These are phyloP conservation scores for Leptinotarsa peninsularis DNA, from an alignment of 2,888 invertebrate species.

Conservation along the genomic window DNA sequence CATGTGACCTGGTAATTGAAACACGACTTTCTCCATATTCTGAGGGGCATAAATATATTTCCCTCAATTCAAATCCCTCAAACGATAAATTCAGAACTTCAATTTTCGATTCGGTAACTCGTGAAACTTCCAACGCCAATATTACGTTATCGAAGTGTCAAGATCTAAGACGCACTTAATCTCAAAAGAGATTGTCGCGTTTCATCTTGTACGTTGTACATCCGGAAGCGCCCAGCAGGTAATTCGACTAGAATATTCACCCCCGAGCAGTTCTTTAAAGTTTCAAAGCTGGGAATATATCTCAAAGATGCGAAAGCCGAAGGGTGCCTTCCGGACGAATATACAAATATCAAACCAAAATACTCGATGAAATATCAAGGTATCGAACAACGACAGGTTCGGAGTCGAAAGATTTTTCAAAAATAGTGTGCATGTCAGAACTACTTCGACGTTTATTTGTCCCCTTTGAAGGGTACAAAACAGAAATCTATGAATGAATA, in stretches of 20 bases:
- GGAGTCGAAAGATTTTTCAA: background rate
- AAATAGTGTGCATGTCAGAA: background rate
- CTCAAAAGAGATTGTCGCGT: slow-evolving; percentile 1
- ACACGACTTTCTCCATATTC: too few species aligned
- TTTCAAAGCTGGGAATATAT: slow-evolving; percentile 25
- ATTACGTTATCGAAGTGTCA: slow-evolving; percentile 9
- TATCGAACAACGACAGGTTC: background rate
- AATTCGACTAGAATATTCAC: slow-evolving; percentile 19
- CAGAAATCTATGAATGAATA: too few species aligned
- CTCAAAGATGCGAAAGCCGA: slow-evolving; percentile 17
- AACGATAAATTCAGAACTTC: background rate
- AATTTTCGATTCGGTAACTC: background rate
- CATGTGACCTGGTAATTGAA: too few species aligned
- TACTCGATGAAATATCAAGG: slow-evolving; percentile 13
- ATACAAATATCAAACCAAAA: slow-evolving; percentile 20
- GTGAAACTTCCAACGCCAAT: slow-evolving; percentile 7
- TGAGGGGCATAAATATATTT: background rate
- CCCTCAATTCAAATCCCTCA: background rate
- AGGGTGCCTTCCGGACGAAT: slow-evolving; percentile 1
- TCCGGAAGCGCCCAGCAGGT: slow-evolving; percentile 16
- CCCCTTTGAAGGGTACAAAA: too few species aligned
- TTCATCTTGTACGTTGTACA: slow-evolving; percentile 7
- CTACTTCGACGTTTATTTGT: too few species aligned
- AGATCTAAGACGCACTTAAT: slow-evolving; percentile 10
- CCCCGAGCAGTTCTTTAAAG: slow-evolving; percentile 25